phyloP scores from a whole-genome alignment of 2,888 invertebrate species.

The Spodoptera littoralis region DNA sequence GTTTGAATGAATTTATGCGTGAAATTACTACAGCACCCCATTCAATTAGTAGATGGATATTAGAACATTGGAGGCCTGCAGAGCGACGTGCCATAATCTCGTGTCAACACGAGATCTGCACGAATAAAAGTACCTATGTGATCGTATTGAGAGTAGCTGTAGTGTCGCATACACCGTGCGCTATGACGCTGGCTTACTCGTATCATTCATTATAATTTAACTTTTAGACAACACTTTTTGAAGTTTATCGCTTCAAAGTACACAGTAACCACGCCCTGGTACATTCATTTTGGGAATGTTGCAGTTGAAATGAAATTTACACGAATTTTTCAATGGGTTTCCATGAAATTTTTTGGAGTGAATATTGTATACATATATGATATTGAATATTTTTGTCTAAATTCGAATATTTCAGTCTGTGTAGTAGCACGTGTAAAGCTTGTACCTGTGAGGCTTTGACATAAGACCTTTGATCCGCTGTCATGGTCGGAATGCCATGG shows the following conservation, averaged over 20 bases:
- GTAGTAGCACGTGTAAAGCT: too few species aligned
- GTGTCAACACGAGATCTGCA: not conserved
- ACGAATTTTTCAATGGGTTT: too few species aligned
- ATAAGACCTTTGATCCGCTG: too few species aligned
- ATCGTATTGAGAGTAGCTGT: not conserved
- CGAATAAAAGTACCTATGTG: not conserved
- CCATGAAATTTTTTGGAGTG: too few species aligned
- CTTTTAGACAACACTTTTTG: not conserved
- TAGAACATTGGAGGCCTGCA: not conserved
- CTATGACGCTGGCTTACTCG: not conserved
- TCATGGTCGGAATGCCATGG: too few species aligned
- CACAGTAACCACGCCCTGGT: not conserved
- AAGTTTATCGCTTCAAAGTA: not conserved
- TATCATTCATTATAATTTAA: slow-evolving; percentile 2
- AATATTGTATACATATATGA: too few species aligned
- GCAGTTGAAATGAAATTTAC: not conserved
- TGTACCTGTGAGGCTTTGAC: too few species aligned
- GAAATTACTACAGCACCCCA: slow-evolving; percentile 2
- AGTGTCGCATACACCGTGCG: not conserved
- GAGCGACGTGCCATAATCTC: not conserved
- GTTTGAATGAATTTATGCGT: slow-evolving; percentile 3
- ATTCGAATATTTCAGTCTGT: too few species aligned
- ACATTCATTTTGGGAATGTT: not conserved
- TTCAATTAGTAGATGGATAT: slow-evolving; percentile 3
- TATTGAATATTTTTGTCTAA: too few species aligned